A percentile compares a stretch with the other conserved stretches of the same genome.
These are phyloP conservation scores for Prolemur simus DNA, from an alignment of 2,113 vertebrate species.

Conservation along the genomic window DNA sequence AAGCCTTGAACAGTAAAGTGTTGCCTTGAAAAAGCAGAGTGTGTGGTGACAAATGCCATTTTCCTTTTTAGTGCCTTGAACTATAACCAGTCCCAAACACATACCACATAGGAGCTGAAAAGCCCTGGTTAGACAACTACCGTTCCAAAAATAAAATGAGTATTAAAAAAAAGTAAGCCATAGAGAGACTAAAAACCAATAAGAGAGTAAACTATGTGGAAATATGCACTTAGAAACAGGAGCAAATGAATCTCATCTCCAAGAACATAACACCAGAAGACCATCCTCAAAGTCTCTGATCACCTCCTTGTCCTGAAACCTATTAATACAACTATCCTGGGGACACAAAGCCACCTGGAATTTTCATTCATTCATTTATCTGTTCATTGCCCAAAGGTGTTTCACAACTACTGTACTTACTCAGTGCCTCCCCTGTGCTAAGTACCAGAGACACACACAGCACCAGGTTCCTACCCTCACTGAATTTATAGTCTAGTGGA, in stretches of 20 bases:
- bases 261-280: not conserved
- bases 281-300: not conserved
- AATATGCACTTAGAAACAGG: not conserved
- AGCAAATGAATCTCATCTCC: not conserved
- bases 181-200: not conserved
- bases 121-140: not conserved
- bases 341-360: not conserved
- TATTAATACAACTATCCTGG: not conserved
- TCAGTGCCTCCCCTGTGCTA: not conserved
- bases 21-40: not conserved
- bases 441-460: not conserved
- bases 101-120: not conserved
- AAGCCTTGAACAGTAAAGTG: not conserved
- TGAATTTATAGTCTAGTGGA: not conserved
- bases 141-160: conserved; percentile 19
- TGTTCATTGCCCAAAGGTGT: not conserved
- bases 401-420: not conserved
- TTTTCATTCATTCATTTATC: not conserved
- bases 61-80: not conserved
- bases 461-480: not conserved
- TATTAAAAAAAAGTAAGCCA: not conserved
- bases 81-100: not conserved
- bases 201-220: not conserved
- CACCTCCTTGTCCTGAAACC: not conserved
- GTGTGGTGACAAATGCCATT: rapidly evolving